A percentile compares a stretch with the other conserved stretches of the same genome.
These are phyloP conservation scores for Myripristis murdjan DNA, from an alignment of 2,797 vertebrate species.

Conservation along the genomic window DNA sequence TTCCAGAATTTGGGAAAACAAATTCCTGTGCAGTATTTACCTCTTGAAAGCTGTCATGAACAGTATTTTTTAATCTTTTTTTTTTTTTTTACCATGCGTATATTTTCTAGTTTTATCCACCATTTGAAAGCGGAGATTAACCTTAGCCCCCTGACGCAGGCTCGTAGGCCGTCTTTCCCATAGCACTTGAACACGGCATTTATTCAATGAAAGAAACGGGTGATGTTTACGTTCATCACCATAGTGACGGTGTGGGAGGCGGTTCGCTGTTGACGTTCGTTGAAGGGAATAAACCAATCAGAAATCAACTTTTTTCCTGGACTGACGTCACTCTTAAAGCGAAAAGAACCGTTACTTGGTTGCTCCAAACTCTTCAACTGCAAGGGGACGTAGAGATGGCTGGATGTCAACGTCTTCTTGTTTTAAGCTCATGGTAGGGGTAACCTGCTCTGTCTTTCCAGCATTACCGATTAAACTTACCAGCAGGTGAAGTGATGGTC, in stretches of 20 bases:
- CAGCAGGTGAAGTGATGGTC: not conserved
- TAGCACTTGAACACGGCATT: constrained; percentile 9
- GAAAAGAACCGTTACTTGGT: constrained; percentile 78
- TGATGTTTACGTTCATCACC: constrained; percentile 84
- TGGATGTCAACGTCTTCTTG: constrained; percentile 18
- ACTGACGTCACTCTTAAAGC: constrained; percentile 86
- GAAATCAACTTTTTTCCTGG: constrained; percentile 3
- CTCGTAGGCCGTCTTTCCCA: constrained; percentile 10
- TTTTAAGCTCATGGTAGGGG: constrained; percentile 21
- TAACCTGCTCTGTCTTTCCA: not conserved
- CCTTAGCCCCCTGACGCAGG: too few relatives aligned
- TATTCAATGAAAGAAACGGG: constrained; percentile 57
- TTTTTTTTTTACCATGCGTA: too few relatives aligned
- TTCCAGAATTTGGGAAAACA: too few relatives aligned
- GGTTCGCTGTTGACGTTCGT: constrained; percentile 64
- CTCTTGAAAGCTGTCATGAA: too few relatives aligned
- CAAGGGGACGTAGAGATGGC: constrained; percentile 44
- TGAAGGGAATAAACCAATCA: constrained; percentile 73
- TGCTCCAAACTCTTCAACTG: constrained; percentile 67
- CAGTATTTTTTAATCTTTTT: too few relatives aligned
- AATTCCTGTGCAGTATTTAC: too few relatives aligned
- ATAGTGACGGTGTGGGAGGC: constrained; percentile 76
- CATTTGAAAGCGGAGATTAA: too few relatives aligned
- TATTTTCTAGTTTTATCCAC: too few relatives aligned
- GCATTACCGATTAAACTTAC: too few relatives aligned